Conservation (phyloP, 2,888 invertebrate genomes). For the Achlya flavicornis region DNA sequence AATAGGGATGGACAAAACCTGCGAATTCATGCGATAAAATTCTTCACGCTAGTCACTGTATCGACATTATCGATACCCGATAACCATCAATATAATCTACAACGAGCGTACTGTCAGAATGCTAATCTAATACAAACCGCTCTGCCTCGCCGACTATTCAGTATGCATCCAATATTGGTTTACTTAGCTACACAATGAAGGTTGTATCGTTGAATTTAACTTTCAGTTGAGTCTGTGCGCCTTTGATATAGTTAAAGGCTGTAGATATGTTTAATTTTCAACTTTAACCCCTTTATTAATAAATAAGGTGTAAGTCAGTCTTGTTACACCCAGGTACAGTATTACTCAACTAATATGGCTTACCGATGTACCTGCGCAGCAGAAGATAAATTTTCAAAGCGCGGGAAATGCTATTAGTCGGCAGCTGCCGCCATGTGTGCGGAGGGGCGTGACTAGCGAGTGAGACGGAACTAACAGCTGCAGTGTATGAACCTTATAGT, state of each 20-base stretch:
- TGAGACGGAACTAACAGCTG: no score
- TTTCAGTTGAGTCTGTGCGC: constrained; percentile 13
- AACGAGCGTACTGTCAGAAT: constrained; percentile 14
- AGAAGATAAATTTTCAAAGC: no score
- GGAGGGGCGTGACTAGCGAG: no score
- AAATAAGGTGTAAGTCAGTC: no score
- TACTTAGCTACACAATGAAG: constrained; percentile 16
- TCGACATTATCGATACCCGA: constrained; percentile 8
- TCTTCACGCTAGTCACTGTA: constrained; percentile 18
- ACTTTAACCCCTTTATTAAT: no score
- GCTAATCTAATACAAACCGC: constrained; percentile 23
- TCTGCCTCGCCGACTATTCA: constrained; percentile 21
- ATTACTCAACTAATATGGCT: no score
- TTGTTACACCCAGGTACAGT: no score
- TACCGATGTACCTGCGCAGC: no score
- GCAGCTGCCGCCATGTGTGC: no score
- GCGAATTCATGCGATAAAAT: background rate
- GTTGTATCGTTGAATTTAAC: constrained; percentile 27
- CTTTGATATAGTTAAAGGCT: background rate
- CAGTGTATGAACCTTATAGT: no score
- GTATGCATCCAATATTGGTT: constrained; percentile 24
- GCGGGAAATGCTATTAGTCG: no score
- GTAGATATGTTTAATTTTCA: background rate
- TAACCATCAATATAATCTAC: constrained; percentile 4
- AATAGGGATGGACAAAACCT: no score